Conservation (phyloP, 2,797 vertebrate species). For the Aldrovandia affinis region DNA sequence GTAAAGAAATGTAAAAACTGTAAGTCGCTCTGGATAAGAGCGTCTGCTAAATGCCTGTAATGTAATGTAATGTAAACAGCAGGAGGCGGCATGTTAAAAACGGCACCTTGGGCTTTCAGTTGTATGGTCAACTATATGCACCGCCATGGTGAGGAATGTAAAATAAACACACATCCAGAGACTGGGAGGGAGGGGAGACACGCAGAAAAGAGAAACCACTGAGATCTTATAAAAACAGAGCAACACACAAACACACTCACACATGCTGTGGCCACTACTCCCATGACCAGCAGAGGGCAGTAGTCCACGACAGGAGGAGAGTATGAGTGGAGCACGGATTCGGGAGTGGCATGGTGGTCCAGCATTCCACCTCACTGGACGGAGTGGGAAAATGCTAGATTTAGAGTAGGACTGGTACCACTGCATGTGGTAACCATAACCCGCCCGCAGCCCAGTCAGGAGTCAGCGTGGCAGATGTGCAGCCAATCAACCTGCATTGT, state of each 20-base stretch:
- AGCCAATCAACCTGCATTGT: not conserved
- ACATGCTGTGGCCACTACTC: not conserved
- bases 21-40: no score
- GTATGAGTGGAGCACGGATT: not conserved
- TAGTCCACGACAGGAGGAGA: not conserved
- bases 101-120: not conserved
- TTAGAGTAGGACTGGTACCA: not conserved
- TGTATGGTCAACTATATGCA: not conserved
- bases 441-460: not conserved
- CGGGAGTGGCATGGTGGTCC: constrained; percentile 12
- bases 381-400: constrained; percentile 10
- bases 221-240: not conserved
- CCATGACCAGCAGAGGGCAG: constrained; percentile 17
- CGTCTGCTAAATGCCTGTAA: no score
- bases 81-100: not conserved
- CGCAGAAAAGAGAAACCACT: not conserved
- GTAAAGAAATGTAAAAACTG: no score
- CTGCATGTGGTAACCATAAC: not conserved
- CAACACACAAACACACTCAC: not conserved
- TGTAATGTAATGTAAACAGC: no score
- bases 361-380: constrained; percentile 22
- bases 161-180: not conserved
- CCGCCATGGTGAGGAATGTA: no score
- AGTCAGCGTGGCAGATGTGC: not conserved
- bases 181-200: not conserved